These are phyloP conservation scores for Nixonia krombeini DNA, from an alignment of 1,140 invertebrate species.

Conservation along the genomic window DNA sequence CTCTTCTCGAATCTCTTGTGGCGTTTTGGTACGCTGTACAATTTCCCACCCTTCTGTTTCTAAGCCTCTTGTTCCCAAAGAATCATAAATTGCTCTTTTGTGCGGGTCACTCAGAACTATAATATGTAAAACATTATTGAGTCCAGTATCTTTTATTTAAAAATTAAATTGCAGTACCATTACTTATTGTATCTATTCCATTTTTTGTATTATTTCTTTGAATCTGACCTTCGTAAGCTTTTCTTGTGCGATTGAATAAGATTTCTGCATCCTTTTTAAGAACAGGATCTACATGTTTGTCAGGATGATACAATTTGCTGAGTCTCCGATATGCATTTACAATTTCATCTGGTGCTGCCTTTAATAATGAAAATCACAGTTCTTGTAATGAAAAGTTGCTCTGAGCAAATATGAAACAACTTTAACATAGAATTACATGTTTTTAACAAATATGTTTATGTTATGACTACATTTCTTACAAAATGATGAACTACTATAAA, in stretches of 20 bases:
- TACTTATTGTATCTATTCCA: no score
- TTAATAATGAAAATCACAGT: slow-evolving; percentile 51
- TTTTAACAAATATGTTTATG: no score
- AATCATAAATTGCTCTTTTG: slow-evolving; percentile 86
- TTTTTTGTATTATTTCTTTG: no score
- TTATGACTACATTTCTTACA: no score
- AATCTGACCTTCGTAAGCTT: slow-evolving; percentile 93
- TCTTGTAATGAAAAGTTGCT: neutral
- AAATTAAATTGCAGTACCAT: no score
- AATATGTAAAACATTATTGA: slow-evolving; percentile 37
- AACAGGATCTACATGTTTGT: slow-evolving; percentile 88
- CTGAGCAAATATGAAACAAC: neutral
- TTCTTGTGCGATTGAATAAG: slow-evolving; percentile 92
- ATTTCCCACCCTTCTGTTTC: slow-evolving; percentile 95
- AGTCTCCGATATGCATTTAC: slow-evolving; percentile 90
- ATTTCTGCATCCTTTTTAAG: slow-evolving; percentile 90
- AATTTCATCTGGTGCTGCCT: slow-evolving; percentile 93
- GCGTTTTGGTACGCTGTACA: slow-evolving; percentile 89
- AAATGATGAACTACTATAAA: no score
- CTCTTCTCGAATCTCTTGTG: slow-evolving; percentile 94
- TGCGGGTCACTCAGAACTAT: slow-evolving; percentile 84
- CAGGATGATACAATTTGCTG: slow-evolving; percentile 94
- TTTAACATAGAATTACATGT: no score
- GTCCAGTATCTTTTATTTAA: no score
- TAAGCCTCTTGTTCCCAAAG: slow-evolving; percentile 82